phyloP scores from a whole-genome alignment of 2,888 invertebrate genomes.

The Fragum fragum region DNA sequence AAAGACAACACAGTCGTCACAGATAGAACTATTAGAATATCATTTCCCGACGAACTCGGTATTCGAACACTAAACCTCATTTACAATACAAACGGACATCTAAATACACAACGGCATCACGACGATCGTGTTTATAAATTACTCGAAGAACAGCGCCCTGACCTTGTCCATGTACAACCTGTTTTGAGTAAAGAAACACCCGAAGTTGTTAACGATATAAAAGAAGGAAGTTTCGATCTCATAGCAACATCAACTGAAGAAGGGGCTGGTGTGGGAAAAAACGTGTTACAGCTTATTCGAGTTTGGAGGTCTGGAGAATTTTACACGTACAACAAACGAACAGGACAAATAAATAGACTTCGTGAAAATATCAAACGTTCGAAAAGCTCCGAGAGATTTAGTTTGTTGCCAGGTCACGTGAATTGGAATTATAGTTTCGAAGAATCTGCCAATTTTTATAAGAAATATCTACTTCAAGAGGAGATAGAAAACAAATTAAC shows the following conservation, averaged over 20 bases:
- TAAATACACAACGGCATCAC: constrained; percentile 32
- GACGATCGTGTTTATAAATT: constrained; percentile 41
- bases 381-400: constrained; percentile 20
- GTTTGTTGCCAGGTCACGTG: constrained; percentile 46
- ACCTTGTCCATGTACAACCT: constrained; percentile 50
- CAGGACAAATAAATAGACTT: constrained; percentile 47
- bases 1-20: constrained; percentile 41
- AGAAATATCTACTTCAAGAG: constrained; percentile 60
- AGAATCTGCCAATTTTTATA: constrained; percentile 51
- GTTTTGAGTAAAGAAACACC: constrained; percentile 36
- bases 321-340: constrained; percentile 51
- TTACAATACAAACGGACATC: constrained; percentile 41
- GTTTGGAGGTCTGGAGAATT: constrained; percentile 54
- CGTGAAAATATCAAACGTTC: constrained; percentile 23
- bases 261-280: neutral
- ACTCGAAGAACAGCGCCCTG: constrained; percentile 43
- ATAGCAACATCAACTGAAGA: constrained; percentile 43
- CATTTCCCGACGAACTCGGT: constrained; percentile 39
- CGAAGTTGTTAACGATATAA: constrained; percentile 42
- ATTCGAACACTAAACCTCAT: constrained; percentile 55
- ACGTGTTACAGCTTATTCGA: constrained; percentile 9
- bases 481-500: constrained; percentile 43
- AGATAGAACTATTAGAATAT: constrained; percentile 50
- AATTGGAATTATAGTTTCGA: constrained; percentile 54
- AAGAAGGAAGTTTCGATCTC: constrained; percentile 58